Evolutionary conservation across 2,888 invertebrate genomes (phyloP).

Genomic region (Chironomus riparius): DNA sequence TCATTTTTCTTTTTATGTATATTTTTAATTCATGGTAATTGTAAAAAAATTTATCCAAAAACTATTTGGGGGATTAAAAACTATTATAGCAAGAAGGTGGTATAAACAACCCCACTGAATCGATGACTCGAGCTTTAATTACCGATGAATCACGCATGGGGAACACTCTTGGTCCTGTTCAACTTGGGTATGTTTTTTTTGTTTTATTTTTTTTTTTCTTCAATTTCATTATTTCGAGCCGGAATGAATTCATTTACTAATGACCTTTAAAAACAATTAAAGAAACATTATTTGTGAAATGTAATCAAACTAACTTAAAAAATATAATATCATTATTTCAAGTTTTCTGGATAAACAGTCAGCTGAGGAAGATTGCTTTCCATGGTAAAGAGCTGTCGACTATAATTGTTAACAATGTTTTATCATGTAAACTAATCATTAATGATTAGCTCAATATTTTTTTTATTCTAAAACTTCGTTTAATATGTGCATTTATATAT

Average conservation of each 20-base stretch:
- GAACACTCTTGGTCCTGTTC: conserved; percentile 80
- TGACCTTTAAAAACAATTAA: neutral
- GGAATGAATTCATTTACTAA: conserved; percentile 23
- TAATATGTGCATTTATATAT: conserved; percentile 22
- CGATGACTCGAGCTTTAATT: conserved; percentile 91
- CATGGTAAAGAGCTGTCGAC: conserved; percentile 51
- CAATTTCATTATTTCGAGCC: conserved; percentile 28
- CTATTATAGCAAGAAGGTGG: conserved; percentile 77
- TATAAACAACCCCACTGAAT: conserved; percentile 84
- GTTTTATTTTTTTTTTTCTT: neutral
- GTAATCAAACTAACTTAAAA: neutral
- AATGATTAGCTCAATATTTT: conserved; percentile 29
- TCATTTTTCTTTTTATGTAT: neutral
- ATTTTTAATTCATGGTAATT: neutral
- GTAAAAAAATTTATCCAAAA: neutral
- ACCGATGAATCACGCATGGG: conserved; percentile 81
- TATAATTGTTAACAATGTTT: conserved; percentile 23
- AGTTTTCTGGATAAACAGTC: conserved; percentile 66
- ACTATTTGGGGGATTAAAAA: neutral
- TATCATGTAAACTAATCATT: too few species aligned
- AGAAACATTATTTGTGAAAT: too few species aligned
- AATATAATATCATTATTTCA: conserved; percentile 33
- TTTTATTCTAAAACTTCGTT: neutral
- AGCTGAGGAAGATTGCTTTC: conserved; percentile 67
- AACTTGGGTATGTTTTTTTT: conserved; percentile 80